These are phyloP conservation scores for Drosophila planitibia DNA, from an alignment of 2,888 invertebrate genomes.

Conservation along the genomic window DNA sequence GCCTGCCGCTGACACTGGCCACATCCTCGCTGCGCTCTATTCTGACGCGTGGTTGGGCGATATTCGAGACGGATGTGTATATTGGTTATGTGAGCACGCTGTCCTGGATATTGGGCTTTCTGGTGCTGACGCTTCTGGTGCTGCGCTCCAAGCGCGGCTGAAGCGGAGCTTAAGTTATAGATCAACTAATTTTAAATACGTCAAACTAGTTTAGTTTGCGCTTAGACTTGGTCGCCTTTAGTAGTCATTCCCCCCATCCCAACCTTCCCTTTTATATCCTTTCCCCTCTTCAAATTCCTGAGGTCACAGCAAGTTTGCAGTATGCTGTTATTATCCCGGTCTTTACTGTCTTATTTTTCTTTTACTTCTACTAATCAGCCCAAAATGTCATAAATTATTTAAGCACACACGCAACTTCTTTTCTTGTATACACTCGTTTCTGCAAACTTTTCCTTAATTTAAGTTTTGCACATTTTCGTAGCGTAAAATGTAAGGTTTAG, in stretches of 20 bases:
- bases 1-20: conserved; percentile 95
- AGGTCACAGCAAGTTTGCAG: conserved; percentile 35
- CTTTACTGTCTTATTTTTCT: conserved; percentile 14
- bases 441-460: conserved; percentile 48
- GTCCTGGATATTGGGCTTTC: conserved; percentile 93
- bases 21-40: conserved; percentile 95
- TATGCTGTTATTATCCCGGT: conserved; percentile 20
- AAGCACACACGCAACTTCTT: conserved; percentile 61
- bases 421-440: conserved; percentile 17
- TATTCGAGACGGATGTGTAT: conserved; percentile 93
- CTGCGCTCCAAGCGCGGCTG: conserved; percentile 93
- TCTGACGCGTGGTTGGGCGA: conserved; percentile 94
- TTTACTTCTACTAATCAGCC: conserved; percentile 24
- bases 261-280: conserved; percentile 1
- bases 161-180: conserved; percentile 55
- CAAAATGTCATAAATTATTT: conserved; percentile 79
- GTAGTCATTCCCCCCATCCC: conserved; percentile 51
- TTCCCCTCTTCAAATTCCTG: conserved; percentile 42
- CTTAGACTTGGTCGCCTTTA: conserved; percentile 56
- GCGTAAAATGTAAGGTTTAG: conserved; percentile 78
- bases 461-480: conserved; percentile 62
- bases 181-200: conserved; percentile 53
- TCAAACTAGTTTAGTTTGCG: conserved; percentile 50
- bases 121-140: conserved; percentile 92
- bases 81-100: conserved; percentile 94